Evolutionary conservation across 2,113 vertebrate genomes (phyloP).

Genomic region (Danionella cerebrum): DNA sequence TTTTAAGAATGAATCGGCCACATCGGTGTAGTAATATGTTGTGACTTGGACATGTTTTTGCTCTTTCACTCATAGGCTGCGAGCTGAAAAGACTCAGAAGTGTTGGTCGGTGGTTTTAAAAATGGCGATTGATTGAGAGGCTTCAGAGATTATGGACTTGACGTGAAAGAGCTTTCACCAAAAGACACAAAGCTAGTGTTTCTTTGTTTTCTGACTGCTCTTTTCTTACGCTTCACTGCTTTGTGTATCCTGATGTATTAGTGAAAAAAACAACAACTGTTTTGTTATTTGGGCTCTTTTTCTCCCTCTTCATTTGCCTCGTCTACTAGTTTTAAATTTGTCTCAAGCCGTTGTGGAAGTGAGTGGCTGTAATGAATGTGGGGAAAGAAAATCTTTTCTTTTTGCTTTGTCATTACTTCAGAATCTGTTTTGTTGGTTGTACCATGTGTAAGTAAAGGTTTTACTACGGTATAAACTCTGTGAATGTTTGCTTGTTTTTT

Average conservation of each 20-base stretch:
- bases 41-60: not conserved
- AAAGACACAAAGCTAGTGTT: constrained; percentile 16
- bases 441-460: constrained; percentile 65
- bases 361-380: constrained; percentile 52
- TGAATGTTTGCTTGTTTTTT: too few species aligned
- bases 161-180: constrained; percentile 19
- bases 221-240: constrained; percentile 27
- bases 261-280: constrained; percentile 41
- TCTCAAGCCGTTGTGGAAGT: constrained; percentile 44
- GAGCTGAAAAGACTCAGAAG: too few species aligned
- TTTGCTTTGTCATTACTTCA: constrained; percentile 56
- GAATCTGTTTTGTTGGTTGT: constrained; percentile 65
- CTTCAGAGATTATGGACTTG: not conserved
- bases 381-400: constrained; percentile 42
- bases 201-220: constrained; percentile 18
- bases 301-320: constrained; percentile 42
- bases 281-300: constrained; percentile 43
- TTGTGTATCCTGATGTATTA: constrained; percentile 61
- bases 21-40: not conserved
- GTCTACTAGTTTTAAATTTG: constrained; percentile 48
- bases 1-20: not conserved
- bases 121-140: not conserved
- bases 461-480: constrained; percentile 68
- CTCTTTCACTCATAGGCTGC: not conserved
- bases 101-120: not conserved